These are phyloP conservation scores for Drosophila sp. DNA, from an alignment of 1,140 invertebrate genomes.

Conservation along the genomic window DNA sequence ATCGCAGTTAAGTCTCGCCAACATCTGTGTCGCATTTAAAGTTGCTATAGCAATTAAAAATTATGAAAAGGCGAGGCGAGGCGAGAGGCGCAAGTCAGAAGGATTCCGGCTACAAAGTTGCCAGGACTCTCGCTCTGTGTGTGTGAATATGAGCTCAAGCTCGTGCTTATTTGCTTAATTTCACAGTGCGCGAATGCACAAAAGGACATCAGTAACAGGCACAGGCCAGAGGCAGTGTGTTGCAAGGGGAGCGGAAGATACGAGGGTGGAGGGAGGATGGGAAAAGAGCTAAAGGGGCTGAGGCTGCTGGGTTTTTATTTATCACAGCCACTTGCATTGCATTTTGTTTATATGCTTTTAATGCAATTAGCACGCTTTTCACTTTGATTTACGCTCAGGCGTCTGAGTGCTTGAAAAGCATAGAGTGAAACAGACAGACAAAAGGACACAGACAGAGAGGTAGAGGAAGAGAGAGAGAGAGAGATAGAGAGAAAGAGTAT, in stretches of 20 bases:
- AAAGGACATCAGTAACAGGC: constrained; percentile 49
- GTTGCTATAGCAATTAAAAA: constrained; percentile 55
- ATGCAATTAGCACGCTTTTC: constrained; percentile 83
- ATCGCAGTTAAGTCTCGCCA: constrained; percentile 8
- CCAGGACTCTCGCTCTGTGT: not conserved
- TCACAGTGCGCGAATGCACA: constrained; percentile 71
- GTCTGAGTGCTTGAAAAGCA: constrained; percentile 51
- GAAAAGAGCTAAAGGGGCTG: constrained; percentile 11
- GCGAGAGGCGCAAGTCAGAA: not conserved
- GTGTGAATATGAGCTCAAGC: constrained; percentile 25
- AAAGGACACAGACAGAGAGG: constrained; percentile 17
- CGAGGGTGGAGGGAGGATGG: not conserved
- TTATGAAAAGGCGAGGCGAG: constrained; percentile 27
- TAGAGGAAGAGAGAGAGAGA: constrained; percentile 20
- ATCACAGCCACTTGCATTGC: constrained; percentile 80
- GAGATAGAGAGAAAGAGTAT: constrained; percentile 20
- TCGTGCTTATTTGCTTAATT: constrained; percentile 78
- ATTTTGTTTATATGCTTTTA: constrained; percentile 83
- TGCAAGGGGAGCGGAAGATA: not conserved
- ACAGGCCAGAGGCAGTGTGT: not conserved
- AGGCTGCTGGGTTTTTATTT: constrained; percentile 59
- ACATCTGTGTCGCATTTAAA: constrained; percentile 47
- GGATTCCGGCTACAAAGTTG: constrained; percentile 50
- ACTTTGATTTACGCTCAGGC: constrained; percentile 79
- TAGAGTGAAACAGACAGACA: constrained; percentile 16